Percentiles rank a stretch among this genome's conserved stretches.
Conservation (phyloP, 35 echinoderm and acorn worm species). For the Amphiura filiformis region DNA sequence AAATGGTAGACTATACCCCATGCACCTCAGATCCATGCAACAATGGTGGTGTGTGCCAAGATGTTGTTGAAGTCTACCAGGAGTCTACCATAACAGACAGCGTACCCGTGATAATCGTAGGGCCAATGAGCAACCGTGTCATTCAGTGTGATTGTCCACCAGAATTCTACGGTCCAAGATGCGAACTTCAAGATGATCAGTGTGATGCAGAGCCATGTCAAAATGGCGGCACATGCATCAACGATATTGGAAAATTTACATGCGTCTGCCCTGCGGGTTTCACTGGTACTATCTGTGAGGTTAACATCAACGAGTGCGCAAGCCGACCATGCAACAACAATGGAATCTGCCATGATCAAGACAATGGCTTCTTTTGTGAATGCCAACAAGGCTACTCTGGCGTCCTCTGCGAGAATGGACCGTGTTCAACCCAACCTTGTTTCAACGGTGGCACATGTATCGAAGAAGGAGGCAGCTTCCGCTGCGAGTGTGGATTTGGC, state of each 20-base stretch:
- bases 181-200: constrained; percentile 70
- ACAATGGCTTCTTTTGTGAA: constrained; percentile 66
- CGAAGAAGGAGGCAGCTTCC: constrained; percentile 62
- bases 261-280: constrained; percentile 74
- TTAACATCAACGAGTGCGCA: constrained; percentile 71
- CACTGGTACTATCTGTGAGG: constrained; percentile 61
- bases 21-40: constrained; percentile 65
- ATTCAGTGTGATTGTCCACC: constrained; percentile 65
- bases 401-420: constrained; percentile 66
- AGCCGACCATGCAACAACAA: constrained; percentile 63
- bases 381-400: constrained; percentile 74
- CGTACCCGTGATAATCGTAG: constrained; percentile 75
- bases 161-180: constrained; percentile 68
- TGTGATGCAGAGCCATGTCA: constrained; percentile 69
- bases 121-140: constrained; percentile 36
- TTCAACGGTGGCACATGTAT: constrained; percentile 68
- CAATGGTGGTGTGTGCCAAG: constrained; percentile 59
- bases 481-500: constrained; percentile 69
- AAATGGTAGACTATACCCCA: constrained; percentile 65
- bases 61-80: constrained; percentile 40
- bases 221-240: constrained; percentile 69
- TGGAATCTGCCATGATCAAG: constrained; percentile 61
- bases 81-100: constrained; percentile 53
- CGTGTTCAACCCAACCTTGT: constrained; percentile 73
- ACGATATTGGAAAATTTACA: constrained; percentile 53